phyloP scores from a whole-genome alignment of 1,140 invertebrate genomes.

The Vanessa atalanta region DNA sequence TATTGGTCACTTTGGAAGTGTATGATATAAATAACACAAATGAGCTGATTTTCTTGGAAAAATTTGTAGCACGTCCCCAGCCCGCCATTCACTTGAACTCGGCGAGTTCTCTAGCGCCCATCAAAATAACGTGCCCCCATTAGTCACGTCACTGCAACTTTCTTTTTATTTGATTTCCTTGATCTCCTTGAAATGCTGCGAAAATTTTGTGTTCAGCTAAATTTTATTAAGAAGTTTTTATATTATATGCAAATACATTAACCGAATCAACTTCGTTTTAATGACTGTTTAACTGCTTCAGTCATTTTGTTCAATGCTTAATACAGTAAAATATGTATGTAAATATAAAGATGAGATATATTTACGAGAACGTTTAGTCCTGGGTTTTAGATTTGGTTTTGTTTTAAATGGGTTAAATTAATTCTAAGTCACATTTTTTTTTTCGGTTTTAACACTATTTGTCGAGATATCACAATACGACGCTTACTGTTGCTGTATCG shows the following conservation, averaged over 20 bases:
- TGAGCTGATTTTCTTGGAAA: conserved; percentile 31
- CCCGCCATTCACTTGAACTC: conserved; percentile 28
- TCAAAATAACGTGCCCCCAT: conserved; percentile 52
- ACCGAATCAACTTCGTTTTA: not conserved
- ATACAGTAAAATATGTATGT: too few relatives aligned
- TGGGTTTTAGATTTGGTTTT: too few relatives aligned
- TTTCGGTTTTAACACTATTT: too few relatives aligned
- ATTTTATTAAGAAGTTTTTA: conserved; percentile 17
- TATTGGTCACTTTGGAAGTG: conserved; percentile 16
- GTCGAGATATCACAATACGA: too few relatives aligned
- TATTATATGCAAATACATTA: not conserved
- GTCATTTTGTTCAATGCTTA: not conserved
- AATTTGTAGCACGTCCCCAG: conserved; percentile 29
- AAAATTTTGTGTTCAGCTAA: conserved; percentile 31
- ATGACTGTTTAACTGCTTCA: not conserved
- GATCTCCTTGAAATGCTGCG: conserved; percentile 36
- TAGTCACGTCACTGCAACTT: conserved; percentile 49
- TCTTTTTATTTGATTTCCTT: conserved; percentile 50
- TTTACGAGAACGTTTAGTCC: too few relatives aligned
- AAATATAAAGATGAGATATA: too few relatives aligned
- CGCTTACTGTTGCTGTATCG: too few relatives aligned
- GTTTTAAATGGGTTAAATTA: too few relatives aligned
- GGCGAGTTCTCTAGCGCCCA: conserved; percentile 38
- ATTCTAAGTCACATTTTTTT: too few relatives aligned
- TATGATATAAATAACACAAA: conserved; percentile 25